Evolutionary conservation across 2,888 invertebrate species (phyloP), one percentile per base, ranked within the genome.

Genomic region (Drosophila colorata): DNA sequence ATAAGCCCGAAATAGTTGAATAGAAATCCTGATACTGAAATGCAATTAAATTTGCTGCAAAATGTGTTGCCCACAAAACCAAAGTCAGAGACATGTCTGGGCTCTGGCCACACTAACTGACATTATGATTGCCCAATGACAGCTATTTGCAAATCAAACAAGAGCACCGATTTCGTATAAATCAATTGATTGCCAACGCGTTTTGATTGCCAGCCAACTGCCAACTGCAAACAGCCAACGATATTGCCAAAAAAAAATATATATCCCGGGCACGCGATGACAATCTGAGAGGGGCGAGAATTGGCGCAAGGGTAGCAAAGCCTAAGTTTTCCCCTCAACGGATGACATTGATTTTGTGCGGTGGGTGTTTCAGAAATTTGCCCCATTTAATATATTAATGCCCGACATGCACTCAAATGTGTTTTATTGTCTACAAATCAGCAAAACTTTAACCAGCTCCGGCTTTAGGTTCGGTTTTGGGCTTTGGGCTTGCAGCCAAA

Each of bases 171-270:
- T 60, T 69, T 65, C 31, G 59, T 78, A 80, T 78, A 78, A 88
- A 88, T 86, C 80, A 84, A 84, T 88, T 88, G 87, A 88, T 86
- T 88, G 72, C 53, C 74, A 78, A 83, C 80, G 86, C 86, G 86
- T 83, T 85, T 82, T 83, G 83, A 86, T 83, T 82, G 74, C 68
- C 78, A 75, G 64, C 49, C 51, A 60, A 61, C 49, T 18, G 53
- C 43, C 43, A 53, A 41, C 25, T 37, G 40, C 51, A n/a, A 61
- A 44, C 47, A 43, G 61, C 44, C 59, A 72, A 53, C 44, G 41
- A 33, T 47, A n/a, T 44, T 35, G 51, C 14, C 46, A 44, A 47
- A 31, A 56, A 52, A 52, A 43, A 53, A 33, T 71, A 74, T 73
- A 64, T 73, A 64, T 55, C 14, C 13, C 31, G 46, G 53, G 64